Conservation (phyloP, 2,797 vertebrate species). For the Pantherophis alleghaniensis region DNA sequence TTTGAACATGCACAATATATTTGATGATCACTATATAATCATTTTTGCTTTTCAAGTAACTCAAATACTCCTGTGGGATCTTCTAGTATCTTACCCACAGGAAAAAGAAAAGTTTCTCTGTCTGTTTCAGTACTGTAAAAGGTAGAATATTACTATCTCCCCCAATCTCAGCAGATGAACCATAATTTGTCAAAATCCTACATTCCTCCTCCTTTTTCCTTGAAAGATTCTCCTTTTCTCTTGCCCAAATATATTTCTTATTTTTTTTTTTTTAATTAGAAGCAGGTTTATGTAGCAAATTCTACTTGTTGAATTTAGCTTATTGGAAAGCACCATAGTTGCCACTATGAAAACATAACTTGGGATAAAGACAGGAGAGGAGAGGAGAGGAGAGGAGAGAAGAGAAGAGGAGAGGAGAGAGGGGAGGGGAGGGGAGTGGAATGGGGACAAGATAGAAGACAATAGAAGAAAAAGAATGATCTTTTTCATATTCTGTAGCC, state of each 20-base stretch:
- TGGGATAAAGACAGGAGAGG: not conserved
- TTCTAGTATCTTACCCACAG: fast-evolving
- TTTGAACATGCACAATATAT: not conserved
- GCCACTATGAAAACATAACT: not conserved
- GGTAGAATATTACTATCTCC: not conserved
- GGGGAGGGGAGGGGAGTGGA: not conserved
- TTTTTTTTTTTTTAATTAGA: not conserved
- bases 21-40: not conserved
- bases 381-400: not conserved
- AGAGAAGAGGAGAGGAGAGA: not conserved
- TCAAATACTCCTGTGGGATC: not conserved
- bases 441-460: not conserved
- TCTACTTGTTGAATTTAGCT: not conserved
- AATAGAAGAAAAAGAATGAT: not conserved
- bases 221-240: not conserved
- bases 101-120: not conserved
- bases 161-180: not conserved
- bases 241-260: not conserved
- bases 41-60: not conserved
- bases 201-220: not conserved
- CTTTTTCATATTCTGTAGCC: not conserved
- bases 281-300: not conserved
- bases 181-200: not conserved
- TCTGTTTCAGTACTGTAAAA: not conserved
- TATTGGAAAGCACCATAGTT: not conserved